Evolutionary conservation across 1,140 invertebrate species (phyloP).

Genomic region (Dreissena rostriformis): DNA sequence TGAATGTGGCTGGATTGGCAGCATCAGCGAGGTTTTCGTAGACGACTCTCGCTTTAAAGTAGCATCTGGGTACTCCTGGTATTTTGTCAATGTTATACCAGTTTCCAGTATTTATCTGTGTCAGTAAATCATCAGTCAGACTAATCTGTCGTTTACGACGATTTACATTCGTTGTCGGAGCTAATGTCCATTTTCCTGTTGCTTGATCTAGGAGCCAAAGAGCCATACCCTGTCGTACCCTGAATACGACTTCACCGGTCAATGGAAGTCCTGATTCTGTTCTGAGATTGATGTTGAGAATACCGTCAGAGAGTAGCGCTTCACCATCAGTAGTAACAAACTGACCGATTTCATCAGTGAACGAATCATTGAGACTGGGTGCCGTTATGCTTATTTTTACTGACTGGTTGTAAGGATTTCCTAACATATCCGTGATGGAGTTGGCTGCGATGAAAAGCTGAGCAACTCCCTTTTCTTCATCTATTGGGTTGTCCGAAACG

Average conservation of each 20-base stretch:
- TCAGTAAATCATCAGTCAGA: slow-evolving; percentile 4
- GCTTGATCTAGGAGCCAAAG: slow-evolving; percentile 1
- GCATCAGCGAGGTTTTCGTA: slow-evolving; percentile 24
- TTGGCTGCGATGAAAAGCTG: slow-evolving; percentile 19
- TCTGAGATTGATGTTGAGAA: background rate
- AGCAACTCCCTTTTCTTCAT: background rate
- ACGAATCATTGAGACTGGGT: background rate
- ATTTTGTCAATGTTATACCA: slow-evolving; percentile 50
- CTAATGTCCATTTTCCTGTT: slow-evolving; percentile 2
- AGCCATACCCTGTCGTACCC: background rate
- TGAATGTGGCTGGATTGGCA: slow-evolving; percentile 2
- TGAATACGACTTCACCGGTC: background rate
- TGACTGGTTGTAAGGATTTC: background rate
- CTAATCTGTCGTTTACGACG: slow-evolving; percentile 12
- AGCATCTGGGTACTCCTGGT: slow-evolving; percentile 22
- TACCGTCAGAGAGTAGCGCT: slow-evolving; percentile 7
- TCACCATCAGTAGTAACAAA: slow-evolving; percentile 16
- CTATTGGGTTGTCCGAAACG: background rate
- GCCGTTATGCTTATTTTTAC: background rate
- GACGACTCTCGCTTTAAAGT: slow-evolving; percentile 36
- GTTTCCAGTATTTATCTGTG: background rate
- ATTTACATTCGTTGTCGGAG: too few species aligned
- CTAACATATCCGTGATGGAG: slow-evolving; percentile 1
- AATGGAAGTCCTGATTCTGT: background rate
- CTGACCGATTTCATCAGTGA: background rate